These are phyloP conservation scores for Cistogaster globosa DNA, from an alignment of 2,888 invertebrate species.

Conservation along the genomic window DNA sequence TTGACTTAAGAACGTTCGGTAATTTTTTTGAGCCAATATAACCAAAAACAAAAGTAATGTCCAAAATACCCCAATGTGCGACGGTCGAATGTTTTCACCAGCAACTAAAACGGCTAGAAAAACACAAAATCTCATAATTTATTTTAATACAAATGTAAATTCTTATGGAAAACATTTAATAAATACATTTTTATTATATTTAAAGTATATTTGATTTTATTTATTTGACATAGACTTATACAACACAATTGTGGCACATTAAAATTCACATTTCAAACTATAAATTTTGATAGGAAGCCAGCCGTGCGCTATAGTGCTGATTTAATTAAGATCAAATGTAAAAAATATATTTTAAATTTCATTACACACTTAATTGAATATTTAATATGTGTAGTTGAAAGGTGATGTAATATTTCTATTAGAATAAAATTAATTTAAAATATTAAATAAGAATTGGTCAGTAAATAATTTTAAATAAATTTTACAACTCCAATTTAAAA, in stretches of 20 bases:
- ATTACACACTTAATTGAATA: slow-evolving; percentile 6
- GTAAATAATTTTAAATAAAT: slow-evolving; percentile 1
- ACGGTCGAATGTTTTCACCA: neutral
- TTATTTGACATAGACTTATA: slow-evolving; percentile 16
- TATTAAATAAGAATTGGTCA: slow-evolving; percentile 6
- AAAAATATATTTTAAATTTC: slow-evolving; percentile 7
- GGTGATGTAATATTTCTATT: slow-evolving; percentile 14
- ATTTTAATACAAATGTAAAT: slow-evolving; percentile 21
- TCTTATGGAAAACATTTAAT: slow-evolving; percentile 18
- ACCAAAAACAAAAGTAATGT: too few species aligned
- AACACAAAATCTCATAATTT: slow-evolving; percentile 7
- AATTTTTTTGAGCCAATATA: too few species aligned
- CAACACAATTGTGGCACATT: slow-evolving; percentile 59
- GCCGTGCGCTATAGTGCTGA: slow-evolving; percentile 36
- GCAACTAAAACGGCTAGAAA: neutral
- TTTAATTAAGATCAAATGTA: slow-evolving; percentile 62
- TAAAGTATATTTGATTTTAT: slow-evolving; percentile 48
- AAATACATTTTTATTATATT: slow-evolving; percentile 42
- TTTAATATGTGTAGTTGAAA: slow-evolving; percentile 9
- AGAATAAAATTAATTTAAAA: slow-evolving; percentile 11
- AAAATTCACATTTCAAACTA: slow-evolving; percentile 66
- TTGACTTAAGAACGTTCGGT: too few species aligned
- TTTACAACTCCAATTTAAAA: neutral
- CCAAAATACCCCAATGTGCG: too few species aligned
- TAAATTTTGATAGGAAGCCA: slow-evolving; percentile 57